A percentile compares a stretch with the other conserved stretches of the same genome.
Conservation (phyloP, 2,888 invertebrate species). For the Chironomus tentans region DNA sequence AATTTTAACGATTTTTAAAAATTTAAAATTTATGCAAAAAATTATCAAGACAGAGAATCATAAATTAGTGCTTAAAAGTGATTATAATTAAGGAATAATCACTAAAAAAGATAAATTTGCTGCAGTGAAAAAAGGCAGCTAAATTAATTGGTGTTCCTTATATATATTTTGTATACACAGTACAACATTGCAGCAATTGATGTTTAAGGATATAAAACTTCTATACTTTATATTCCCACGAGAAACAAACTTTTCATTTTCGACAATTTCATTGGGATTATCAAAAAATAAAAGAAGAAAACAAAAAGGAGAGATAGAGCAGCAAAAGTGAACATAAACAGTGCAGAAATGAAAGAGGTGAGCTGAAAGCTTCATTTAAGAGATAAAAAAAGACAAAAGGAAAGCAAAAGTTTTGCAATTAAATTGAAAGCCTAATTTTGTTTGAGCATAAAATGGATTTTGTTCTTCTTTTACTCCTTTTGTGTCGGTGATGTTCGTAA, state of each 20-base stretch:
- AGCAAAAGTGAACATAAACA: background rate
- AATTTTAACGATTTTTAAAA: too few relatives aligned
- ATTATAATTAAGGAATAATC: background rate
- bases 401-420: background rate
- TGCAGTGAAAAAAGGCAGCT: background rate
- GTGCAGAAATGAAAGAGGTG: background rate
- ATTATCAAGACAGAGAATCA: too few relatives aligned
- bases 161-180: background rate
- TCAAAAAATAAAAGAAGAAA: background rate
- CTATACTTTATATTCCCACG: background rate
- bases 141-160: background rate
- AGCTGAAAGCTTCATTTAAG: background rate
- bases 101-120: background rate
- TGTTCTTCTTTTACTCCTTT: background rate
- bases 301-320: background rate
- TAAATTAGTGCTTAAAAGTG: background rate
- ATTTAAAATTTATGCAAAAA: too few relatives aligned
- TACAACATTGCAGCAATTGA: background rate
- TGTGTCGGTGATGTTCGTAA: background rate
- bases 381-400: background rate
- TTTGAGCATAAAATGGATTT: too few relatives aligned
- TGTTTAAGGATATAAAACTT: background rate
- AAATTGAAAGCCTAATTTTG: slow-evolving; percentile 6
- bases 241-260: background rate
- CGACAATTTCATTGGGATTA: background rate